Conservation (phyloP, 2,797 vertebrate genomes). For the Rhynchonycteris naso region DNA sequence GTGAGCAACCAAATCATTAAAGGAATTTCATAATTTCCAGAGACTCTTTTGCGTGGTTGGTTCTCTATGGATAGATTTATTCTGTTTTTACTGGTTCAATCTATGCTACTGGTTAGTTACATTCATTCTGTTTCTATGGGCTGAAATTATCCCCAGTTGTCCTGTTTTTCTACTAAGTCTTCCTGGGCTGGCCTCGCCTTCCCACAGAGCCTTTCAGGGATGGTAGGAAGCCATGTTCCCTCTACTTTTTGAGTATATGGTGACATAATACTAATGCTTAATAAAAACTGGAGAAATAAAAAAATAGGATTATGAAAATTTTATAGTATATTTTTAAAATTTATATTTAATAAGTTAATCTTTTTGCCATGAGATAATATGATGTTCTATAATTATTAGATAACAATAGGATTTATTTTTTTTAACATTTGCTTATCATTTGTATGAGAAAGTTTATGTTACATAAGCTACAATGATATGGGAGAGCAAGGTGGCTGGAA, state of each 20-base stretch:
- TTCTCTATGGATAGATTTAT: background rate
- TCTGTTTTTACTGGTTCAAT: conserved; percentile 18
- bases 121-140: background rate
- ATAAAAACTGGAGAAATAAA: background rate
- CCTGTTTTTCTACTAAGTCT: background rate
- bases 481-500: background rate
- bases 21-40: conserved; percentile 54
- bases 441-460: background rate
- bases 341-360: background rate
- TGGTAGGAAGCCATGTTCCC: background rate
- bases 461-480: background rate
- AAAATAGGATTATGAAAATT: background rate
- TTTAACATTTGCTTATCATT: background rate
- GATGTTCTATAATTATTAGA: background rate
- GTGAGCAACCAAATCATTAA: conserved; percentile 30
- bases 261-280: background rate
- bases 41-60: background rate
- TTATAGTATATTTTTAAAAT: background rate
- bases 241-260: background rate
- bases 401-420: conserved; percentile 1
- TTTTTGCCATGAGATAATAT: background rate
- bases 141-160: background rate
- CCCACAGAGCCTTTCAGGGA: background rate
- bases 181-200: background rate
- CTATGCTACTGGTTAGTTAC: background rate